phyloP scores from a whole-genome alignment of 2,797 vertebrate species.

The Arrhamphus sclerolepis region DNA sequence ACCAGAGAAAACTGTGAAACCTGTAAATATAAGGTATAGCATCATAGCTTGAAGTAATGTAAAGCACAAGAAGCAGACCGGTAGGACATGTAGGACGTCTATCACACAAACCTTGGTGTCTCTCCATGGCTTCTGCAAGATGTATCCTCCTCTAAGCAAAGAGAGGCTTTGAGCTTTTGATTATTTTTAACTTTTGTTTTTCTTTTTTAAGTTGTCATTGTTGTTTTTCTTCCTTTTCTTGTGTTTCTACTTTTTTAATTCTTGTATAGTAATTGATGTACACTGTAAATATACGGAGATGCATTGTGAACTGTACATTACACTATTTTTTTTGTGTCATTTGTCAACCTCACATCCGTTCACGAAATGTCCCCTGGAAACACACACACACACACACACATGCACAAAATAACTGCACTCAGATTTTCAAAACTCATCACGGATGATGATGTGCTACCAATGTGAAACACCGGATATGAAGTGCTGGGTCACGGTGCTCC shows the following conservation, averaged over 20 bases:
- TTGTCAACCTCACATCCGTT: constrained; percentile 82
- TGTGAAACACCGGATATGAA: constrained; percentile 40
- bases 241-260: constrained; percentile 85
- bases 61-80: constrained; percentile 92
- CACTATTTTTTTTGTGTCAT: constrained; percentile 88
- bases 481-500: constrained; percentile 58
- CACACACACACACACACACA: constrained; percentile 20
- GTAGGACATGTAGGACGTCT: constrained; percentile 83
- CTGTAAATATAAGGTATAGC: constrained; percentile 79
- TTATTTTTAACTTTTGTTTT: constrained; percentile 66
- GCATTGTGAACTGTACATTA: constrained; percentile 94
- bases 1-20: constrained; percentile 49
- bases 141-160: constrained; percentile 87
- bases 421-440: constrained; percentile 24
- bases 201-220: constrained; percentile 50
- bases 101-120: constrained; percentile 81
- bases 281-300: constrained; percentile 87
- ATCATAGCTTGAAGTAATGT: constrained; percentile 76
- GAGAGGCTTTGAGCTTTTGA: constrained; percentile 86
- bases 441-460: constrained; percentile 22
- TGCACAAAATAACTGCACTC: constrained; percentile 33
- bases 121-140: constrained; percentile 84
- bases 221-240: constrained; percentile 52
- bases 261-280: constrained; percentile 99
- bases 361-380: constrained; percentile 46